Conservation (phyloP, 2,113 vertebrate genomes). For the Lutjanus erythropterus region DNA sequence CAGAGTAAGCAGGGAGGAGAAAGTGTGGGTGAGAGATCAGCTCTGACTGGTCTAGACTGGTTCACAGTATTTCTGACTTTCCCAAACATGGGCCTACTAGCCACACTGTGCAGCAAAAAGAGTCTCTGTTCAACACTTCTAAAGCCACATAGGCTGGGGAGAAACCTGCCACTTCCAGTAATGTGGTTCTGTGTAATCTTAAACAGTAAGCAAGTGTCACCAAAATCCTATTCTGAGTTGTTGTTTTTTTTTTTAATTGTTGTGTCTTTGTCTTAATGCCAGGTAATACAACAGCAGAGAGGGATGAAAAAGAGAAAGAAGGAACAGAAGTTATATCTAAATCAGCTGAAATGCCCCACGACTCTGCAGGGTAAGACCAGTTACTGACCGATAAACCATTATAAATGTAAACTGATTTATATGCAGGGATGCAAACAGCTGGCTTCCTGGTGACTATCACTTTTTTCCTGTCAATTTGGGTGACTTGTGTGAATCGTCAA, state of each 20-base stretch:
- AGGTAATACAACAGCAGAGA: slow-evolving; percentile 78
- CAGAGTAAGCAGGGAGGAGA: slow-evolving; percentile 1
- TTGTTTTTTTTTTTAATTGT: slow-evolving; percentile 17
- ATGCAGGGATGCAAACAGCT: no score
- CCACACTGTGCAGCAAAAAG: slow-evolving; percentile 14
- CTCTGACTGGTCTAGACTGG: slow-evolving; percentile 68
- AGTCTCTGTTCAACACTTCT: slow-evolving; percentile 6
- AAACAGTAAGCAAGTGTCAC: background rate
- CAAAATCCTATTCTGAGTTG: background rate
- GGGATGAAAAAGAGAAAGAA: slow-evolving; percentile 67
- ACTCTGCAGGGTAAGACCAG: slow-evolving; percentile 87
- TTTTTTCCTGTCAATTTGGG: no score
- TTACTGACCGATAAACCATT: no score
- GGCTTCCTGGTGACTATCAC: no score
- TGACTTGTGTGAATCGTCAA: no score
- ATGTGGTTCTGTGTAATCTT: background rate
- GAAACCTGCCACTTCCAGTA: slow-evolving; percentile 1
- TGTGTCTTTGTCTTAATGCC: slow-evolving; percentile 22
- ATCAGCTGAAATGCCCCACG: slow-evolving; percentile 76
- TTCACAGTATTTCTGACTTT: slow-evolving; percentile 36
- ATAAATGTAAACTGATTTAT: background rate
- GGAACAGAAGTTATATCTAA: slow-evolving; percentile 75
- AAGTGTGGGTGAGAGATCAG: slow-evolving; percentile 17
- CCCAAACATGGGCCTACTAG: slow-evolving; percentile 49
- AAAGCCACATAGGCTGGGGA: background rate